Percentiles rank a stretch among this genome's conserved stretches.
These are phyloP conservation scores for Sporophila hypoxantha DNA, from an alignment of 2,113 vertebrate genomes.

Conservation along the genomic window DNA sequence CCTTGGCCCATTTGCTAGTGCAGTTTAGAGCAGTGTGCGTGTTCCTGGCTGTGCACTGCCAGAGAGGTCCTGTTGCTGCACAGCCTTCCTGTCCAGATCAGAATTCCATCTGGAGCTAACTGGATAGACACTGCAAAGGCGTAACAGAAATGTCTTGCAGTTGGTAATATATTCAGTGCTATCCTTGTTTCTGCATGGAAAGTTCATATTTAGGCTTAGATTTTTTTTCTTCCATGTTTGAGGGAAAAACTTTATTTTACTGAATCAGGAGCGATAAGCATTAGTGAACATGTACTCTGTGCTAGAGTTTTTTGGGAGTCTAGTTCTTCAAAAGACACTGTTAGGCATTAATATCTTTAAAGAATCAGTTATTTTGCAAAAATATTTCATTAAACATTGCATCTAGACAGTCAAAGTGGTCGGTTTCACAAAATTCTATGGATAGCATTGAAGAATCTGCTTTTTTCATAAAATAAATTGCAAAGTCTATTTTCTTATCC, in stretches of 20 bases:
- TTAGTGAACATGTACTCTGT: neutral
- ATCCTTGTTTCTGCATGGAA: neutral
- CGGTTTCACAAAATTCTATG: neutral
- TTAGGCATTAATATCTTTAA: neutral
- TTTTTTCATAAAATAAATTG: neutral
- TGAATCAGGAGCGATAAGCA: neutral
- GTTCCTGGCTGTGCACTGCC: neutral
- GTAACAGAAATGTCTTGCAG: neutral
- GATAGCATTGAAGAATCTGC: neutral
- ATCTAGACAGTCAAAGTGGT: neutral
- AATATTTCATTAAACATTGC: neutral
- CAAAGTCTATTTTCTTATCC: neutral
- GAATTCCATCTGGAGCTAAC: neutral
- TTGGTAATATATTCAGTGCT: neutral
- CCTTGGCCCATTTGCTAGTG: neutral
- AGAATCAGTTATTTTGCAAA: neutral
- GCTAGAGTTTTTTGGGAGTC: neutral
- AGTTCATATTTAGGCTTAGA: neutral
- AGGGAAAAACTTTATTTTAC: neutral
- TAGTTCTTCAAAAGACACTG: neutral
- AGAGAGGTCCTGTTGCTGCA: neutral
- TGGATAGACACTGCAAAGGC: neutral
- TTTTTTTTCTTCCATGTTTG: neutral
- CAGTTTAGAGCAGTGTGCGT: fast-evolving
- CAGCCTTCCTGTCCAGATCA: neutral